These are phyloP conservation scores for Enteromius anoplus DNA, from an alignment of 2,797 vertebrate genomes.

Conservation along the genomic window DNA sequence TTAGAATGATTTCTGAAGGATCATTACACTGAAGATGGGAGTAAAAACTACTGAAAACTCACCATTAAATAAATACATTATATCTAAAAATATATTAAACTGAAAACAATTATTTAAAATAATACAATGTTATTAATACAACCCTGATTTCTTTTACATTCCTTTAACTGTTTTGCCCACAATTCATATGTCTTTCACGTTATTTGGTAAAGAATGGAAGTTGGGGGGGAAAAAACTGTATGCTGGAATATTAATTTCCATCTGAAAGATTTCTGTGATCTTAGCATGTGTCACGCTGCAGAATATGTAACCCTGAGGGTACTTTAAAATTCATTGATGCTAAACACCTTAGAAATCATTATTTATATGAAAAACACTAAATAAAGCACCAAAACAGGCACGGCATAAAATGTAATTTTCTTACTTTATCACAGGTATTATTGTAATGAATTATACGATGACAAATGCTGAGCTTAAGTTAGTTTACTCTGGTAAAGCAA, in stretches of 20 bases:
- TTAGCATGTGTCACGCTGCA: neutral
- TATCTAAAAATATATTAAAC: neutral
- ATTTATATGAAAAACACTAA: neutral
- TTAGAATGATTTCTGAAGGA: neutral
- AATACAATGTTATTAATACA: neutral
- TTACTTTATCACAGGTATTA: neutral
- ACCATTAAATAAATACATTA: neutral
- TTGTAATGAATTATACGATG: neutral
- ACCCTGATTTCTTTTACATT: neutral
- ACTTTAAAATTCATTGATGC: neutral
- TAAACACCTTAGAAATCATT: neutral
- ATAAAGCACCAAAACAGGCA: neutral
- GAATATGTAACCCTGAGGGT: neutral
- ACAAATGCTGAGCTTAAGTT: constrained; percentile 10
- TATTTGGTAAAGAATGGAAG: neutral
- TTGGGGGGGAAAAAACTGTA: neutral
- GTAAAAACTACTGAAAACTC: neutral
- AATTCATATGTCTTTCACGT: neutral
- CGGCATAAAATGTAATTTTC: neutral
- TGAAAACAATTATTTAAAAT: neutral
- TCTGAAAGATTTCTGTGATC: neutral
- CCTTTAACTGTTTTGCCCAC: neutral
- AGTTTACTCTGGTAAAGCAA: neutral
- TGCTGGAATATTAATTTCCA: neutral
- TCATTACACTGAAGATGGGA: neutral